Percentiles rank a stretch among this genome's conserved stretches.
These are phyloP conservation scores for Boloria euphrosyne DNA, from an alignment of 2,888 invertebrate genomes.

Conservation along the genomic window DNA sequence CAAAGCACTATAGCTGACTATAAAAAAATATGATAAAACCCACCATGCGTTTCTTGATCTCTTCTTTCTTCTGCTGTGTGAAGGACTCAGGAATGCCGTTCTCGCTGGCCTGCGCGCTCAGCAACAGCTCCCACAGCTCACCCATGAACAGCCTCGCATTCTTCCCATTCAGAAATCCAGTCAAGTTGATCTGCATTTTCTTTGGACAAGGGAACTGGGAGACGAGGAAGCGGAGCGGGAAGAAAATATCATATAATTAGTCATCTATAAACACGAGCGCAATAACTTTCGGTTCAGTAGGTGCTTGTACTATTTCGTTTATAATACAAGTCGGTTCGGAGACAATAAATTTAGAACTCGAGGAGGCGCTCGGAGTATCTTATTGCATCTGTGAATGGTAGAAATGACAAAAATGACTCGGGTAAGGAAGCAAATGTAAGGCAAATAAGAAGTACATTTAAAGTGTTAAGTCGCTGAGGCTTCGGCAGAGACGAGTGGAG, in stretches of 20 bases:
- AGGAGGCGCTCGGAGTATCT: constrained; percentile 67
- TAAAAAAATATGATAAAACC: constrained; percentile 49
- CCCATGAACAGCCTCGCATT: constrained; percentile 99
- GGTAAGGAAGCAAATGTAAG: constrained; percentile 66
- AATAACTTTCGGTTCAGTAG: constrained; percentile 21
- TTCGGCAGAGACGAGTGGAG: constrained; percentile 42
- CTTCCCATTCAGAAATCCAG: constrained; percentile 98
- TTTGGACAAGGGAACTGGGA: constrained; percentile 96
- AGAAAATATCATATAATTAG: constrained; percentile 65
- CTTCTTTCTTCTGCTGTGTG: constrained; percentile 97
- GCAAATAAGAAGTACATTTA: constrained; percentile 51
- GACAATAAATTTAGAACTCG: constrained; percentile 45
- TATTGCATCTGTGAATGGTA: constrained; percentile 11
- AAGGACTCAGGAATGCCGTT: constrained; percentile 97
- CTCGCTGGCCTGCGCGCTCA: constrained; percentile 97
- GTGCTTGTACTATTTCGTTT: constrained; percentile 17
- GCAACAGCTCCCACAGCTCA: constrained; percentile 96
- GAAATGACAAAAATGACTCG: constrained; percentile 66
- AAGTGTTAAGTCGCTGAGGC: constrained; percentile 51
- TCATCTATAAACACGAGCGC: constrained; percentile 40
- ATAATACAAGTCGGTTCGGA: constrained; percentile 25
- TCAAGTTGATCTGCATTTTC: constrained; percentile 99
- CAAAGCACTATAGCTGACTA: background rate
- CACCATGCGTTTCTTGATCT: constrained; percentile 94
- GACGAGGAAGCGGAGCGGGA: constrained; percentile 67